phyloP scores from a whole-genome alignment of 2,797 vertebrate species.

The Tragopan temminckii region DNA sequence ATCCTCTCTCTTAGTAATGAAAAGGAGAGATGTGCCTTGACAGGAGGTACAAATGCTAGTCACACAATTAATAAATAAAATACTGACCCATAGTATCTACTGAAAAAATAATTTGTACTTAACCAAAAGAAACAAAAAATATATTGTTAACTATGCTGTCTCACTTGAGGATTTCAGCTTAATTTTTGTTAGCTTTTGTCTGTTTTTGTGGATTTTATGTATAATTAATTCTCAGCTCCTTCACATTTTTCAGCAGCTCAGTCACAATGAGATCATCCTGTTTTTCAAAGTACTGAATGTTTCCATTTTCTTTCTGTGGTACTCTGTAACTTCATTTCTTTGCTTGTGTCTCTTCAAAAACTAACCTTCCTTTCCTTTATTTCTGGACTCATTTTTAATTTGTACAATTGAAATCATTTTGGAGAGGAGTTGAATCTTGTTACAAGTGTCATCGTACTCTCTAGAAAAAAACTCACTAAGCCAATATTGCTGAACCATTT shows the following conservation, averaged over 20 bases:
- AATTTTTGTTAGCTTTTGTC: neutral
- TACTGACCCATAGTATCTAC: neutral
- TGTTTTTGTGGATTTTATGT: neutral
- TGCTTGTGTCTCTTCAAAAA: neutral
- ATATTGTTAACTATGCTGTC: neutral
- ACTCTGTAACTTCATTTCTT: neutral
- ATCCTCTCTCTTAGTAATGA: conserved; percentile 18
- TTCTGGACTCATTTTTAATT: neutral
- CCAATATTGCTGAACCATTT: neutral
- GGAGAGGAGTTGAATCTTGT: neutral
- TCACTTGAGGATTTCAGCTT: neutral
- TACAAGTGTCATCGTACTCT: neutral
- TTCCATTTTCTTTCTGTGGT: neutral
- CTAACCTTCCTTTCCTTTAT: neutral
- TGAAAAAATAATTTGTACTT: neutral
- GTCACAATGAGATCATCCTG: neutral
- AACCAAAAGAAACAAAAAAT: neutral
- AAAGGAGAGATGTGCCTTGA: neutral
- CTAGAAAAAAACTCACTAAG: neutral
- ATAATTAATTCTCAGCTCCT: neutral
- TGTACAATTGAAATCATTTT: neutral
- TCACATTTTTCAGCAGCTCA: neutral
- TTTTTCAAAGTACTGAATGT: neutral
- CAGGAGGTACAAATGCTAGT: neutral
- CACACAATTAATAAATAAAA: conserved; percentile 46